Evolutionary conservation across 2,888 invertebrate genomes (phyloP), one percentile per base, ranked within the genome.

Genomic region (Mimachlamys varia): DNA sequence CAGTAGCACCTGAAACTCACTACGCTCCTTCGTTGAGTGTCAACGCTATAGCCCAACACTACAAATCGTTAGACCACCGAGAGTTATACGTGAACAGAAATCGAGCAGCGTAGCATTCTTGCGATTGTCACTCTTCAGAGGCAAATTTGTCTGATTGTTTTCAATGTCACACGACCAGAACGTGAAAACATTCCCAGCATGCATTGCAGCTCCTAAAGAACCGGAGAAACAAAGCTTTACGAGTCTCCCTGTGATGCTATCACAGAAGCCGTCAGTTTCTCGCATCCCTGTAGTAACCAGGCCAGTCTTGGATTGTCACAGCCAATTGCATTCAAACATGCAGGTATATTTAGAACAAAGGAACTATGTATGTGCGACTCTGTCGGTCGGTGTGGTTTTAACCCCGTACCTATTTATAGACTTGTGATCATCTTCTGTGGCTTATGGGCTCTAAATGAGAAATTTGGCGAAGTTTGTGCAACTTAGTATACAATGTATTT

Each of bases 281-380:
- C 17, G 3, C 62, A 62, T 62, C 22, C 2, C 62, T n/a, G 3
- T n/a, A n/a, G 22, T 62, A 5, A 62, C n/a, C 62, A 62, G 62
- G 7, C 62, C 22, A 62, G 62, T 22, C n/a, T n/a, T 62, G 62
- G 19, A n/a, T 62, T 62, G 62, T 62, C 62, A 62, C 62, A 62
- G 22, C 22, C n/a, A 62, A 62, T 62, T 22, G 62, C 22, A 62
- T n/a, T 62, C 62, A 62, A 62, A 62, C 62, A 62, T 62, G 7
- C 62, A 62, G 62, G 62, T 62, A 62, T 62, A 62, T 62, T 62
- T 62, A 62, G 62, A 62, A 62, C n/a, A 62, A 62, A 62, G 62
- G 62, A 62, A 62, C 17, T 22, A n/a, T 7, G 22, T 62, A 5
- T 62, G n/a, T 62, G n/a, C 10, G 22, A 62, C 62, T 62, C 5